phyloP scores from a whole-genome alignment of 2,888 invertebrate genomes.

The Tillus elongatus region DNA sequence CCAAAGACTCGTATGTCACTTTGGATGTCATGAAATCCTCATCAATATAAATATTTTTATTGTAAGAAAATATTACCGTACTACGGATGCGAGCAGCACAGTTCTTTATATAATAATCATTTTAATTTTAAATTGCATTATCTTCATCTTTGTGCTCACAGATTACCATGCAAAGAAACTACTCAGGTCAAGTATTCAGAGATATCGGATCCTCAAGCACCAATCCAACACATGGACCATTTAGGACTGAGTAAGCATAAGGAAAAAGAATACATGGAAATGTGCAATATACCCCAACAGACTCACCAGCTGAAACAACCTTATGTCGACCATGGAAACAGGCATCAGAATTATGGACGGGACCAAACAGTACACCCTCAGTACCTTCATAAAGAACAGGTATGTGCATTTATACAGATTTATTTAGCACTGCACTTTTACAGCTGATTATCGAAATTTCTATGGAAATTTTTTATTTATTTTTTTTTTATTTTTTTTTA shows the following conservation, averaged over 20 bases:
- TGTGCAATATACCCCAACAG: conserved; percentile 33
- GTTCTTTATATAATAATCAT: too few species aligned
- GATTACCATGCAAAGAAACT: conserved; percentile 11
- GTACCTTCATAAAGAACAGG: conserved; percentile 31
- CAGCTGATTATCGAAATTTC: too few species aligned
- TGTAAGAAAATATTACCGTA: too few species aligned
- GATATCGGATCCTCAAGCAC: conserved; percentile 26
- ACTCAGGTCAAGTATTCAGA: conserved; percentile 36
- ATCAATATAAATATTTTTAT: too few species aligned
- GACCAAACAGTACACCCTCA: conserved; percentile 26
- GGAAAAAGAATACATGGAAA: conserved; percentile 35
- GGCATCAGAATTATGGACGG: conserved; percentile 19
- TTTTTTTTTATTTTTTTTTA: too few species aligned
- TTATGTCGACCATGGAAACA: conserved; percentile 25
- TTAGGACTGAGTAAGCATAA: conserved; percentile 33
- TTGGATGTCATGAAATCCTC: too few species aligned
- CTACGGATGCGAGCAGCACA: too few species aligned
- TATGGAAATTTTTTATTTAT: too few species aligned
- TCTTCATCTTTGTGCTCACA: conserved; percentile 8
- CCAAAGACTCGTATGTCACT: too few species aligned
- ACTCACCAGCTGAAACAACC: conserved; percentile 28
- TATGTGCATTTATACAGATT: conserved; percentile 19
- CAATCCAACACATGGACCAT: conserved; percentile 24
- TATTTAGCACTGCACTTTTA: conserved; percentile 15
- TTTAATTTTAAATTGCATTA: too few species aligned